These are phyloP conservation scores for Potorous gilbertii DNA, from an alignment of 2,797 vertebrate species.

Conservation along the genomic window DNA sequence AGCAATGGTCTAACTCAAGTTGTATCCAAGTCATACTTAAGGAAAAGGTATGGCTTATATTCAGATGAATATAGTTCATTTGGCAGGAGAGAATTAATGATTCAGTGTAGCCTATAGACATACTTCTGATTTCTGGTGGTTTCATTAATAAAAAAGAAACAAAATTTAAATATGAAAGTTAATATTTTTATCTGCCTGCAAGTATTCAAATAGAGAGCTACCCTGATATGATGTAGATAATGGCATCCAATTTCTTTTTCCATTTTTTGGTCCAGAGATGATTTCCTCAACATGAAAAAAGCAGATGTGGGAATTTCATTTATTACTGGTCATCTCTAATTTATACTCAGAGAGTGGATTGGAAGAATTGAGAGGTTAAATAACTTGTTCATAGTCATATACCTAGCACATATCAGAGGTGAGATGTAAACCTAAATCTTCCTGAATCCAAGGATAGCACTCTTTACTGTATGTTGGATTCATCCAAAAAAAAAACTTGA, in stretches of 20 bases:
- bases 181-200: slow-evolving; percentile 67
- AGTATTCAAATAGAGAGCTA: slow-evolving; percentile 76
- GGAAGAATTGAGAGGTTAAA: neutral
- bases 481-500: neutral
- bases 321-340: neutral
- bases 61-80: slow-evolving; percentile 55
- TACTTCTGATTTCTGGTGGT: slow-evolving; percentile 39
- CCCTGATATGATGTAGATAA: slow-evolving; percentile 55
- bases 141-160: slow-evolving; percentile 76
- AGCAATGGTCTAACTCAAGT: neutral
- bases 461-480: neutral
- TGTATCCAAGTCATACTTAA: neutral
- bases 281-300: neutral
- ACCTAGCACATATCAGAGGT: neutral
- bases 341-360: neutral
- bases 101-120: slow-evolving; percentile 53
- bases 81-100: slow-evolving; percentile 54
- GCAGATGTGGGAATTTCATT: neutral
- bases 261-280: neutral
- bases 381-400: neutral
- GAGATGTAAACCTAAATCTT: neutral
- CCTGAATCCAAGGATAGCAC: neutral
- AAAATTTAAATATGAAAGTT: slow-evolving; percentile 69
- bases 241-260: slow-evolving; percentile 45
- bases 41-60: slow-evolving; percentile 5